Base-by-base conservation (phyloP, 2,888 invertebrate species). In the Nowickia ferox region DNA sequence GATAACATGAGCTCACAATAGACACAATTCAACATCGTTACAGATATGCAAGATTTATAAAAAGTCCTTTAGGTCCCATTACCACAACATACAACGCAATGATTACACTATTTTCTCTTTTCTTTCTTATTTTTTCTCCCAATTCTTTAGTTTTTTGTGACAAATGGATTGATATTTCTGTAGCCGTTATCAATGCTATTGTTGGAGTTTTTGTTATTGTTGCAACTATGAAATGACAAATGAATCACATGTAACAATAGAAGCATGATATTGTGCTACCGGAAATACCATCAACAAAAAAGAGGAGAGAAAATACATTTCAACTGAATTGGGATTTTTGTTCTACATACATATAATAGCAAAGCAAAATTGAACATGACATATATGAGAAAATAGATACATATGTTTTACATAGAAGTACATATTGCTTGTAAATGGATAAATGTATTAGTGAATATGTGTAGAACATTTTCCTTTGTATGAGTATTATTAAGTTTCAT, bases 191-290 rank as follows among this genome's bases (percentile, higher is more conserved):
- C 69, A 79, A 55, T 61, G 78, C 11, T 63, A 46, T 48, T 68
- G 57, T 44, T 71, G 30, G n/a, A 53, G 22, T 53, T 69, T 59
- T 68, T 69, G 15, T 71, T 79, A 17, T 66, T 59, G 22, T 44
- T 78, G 66, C 22, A 80, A 17, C 76, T 79, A 72, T 75, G 22
- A 78, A 82, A 85, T 85, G 85, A 79, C 81, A 82, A 78, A 82
- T 82, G 78, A 85, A 85, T 82, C 66, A 55, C 69, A 76, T 83
- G 71, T 72, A 65, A 83, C 79, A 83, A 84, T 74, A 78, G 59
- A 72, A 72, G 44, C 77, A 72, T 77, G 77, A 84, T 86, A 80
- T 85, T 82, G 79, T 79, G 42, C 48, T 59, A 83, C 65, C 65
- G 71, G 55, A 65, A 68, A 71, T 79, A 68, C 42, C n/a, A 61